Percentiles rank a stretch among this genome's conserved stretches.
phyloP scores from a whole-genome alignment of 2,888 invertebrate species.

The Philopedon plagiatum region DNA sequence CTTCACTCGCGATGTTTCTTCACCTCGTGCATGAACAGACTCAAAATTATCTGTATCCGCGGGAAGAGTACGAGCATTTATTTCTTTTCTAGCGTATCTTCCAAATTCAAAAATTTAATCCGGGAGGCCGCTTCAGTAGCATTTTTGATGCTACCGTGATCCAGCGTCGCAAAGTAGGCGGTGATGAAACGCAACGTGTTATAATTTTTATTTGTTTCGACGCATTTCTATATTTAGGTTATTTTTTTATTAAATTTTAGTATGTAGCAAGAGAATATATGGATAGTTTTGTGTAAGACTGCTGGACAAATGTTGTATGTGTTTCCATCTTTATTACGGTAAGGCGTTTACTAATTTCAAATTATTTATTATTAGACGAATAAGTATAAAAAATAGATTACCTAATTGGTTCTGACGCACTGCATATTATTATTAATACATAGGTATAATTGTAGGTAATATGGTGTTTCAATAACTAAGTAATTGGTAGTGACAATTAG shows the following conservation, averaged over 20 bases:
- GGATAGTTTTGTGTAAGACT: not conserved
- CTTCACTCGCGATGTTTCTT: constrained; percentile 51
- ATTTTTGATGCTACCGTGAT: constrained; percentile 31
- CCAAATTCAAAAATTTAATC: constrained; percentile 17
- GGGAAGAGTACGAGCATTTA: constrained; percentile 20
- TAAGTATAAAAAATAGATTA: too few species aligned
- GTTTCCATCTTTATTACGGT: not conserved
- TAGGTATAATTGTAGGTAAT: too few species aligned
- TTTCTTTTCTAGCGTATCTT: constrained; percentile 4
- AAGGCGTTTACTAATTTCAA: not conserved
- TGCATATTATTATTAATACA: too few species aligned
- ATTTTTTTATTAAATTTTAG: not conserved
- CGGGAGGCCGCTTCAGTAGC: constrained; percentile 1
- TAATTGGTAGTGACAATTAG: too few species aligned
- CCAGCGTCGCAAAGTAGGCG: constrained; percentile 16
- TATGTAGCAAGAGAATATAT: not conserved
- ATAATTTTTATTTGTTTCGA: constrained; percentile 15
- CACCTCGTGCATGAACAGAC: constrained; percentile 43
- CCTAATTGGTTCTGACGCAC: too few species aligned
- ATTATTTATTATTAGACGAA: not conserved
- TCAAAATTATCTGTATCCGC: constrained; percentile 22
- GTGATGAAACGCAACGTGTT: constrained; percentile 26
- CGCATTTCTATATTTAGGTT: not conserved
- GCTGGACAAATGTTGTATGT: not conserved
- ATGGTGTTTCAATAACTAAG: too few species aligned